Percentiles rank a stretch among this genome's conserved stretches.
These are phyloP conservation scores for Pollimyrus isidori DNA, from an alignment of 2,113 vertebrate genomes.

Conservation along the genomic window DNA sequence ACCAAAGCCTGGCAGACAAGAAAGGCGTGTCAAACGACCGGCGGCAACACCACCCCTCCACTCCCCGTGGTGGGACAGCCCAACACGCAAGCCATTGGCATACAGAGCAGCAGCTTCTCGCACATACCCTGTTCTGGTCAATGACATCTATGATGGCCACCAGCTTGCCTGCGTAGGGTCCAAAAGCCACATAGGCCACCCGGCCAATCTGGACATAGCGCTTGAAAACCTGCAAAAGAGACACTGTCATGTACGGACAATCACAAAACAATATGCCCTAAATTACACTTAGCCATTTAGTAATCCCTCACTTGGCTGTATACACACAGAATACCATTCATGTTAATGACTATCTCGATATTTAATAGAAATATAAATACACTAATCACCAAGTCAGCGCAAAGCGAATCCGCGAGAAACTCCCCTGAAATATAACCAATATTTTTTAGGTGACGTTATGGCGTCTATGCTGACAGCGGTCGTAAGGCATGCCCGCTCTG, in stretches of 20 bases:
- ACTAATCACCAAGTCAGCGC: background rate
- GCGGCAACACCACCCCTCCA: background rate
- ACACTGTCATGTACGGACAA: background rate
- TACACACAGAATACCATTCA: background rate
- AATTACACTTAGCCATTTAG: background rate
- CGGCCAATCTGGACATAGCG: slow-evolving; percentile 92
- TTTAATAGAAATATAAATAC: background rate
- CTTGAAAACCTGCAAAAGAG: slow-evolving; percentile 77
- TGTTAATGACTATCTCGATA: background rate
- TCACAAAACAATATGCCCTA: background rate
- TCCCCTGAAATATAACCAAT: background rate
- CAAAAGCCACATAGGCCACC: slow-evolving; percentile 83
- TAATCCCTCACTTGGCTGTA: background rate
- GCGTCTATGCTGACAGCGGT: background rate
- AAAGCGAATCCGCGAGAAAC: background rate
- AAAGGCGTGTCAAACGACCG: background rate
- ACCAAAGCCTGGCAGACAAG: slow-evolving; percentile 72
- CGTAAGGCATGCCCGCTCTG: background rate
- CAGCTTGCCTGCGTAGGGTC: slow-evolving; percentile 83
- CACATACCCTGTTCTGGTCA: slow-evolving; percentile 82
- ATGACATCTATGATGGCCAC: slow-evolving; percentile 95
- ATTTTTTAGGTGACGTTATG: background rate
- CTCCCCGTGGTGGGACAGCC: background rate
- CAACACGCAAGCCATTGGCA: background rate
- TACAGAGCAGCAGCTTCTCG: background rate